These are phyloP conservation scores for Protophormia terraenovae DNA, from an alignment of 2,888 invertebrate genomes.

Conservation along the genomic window DNA sequence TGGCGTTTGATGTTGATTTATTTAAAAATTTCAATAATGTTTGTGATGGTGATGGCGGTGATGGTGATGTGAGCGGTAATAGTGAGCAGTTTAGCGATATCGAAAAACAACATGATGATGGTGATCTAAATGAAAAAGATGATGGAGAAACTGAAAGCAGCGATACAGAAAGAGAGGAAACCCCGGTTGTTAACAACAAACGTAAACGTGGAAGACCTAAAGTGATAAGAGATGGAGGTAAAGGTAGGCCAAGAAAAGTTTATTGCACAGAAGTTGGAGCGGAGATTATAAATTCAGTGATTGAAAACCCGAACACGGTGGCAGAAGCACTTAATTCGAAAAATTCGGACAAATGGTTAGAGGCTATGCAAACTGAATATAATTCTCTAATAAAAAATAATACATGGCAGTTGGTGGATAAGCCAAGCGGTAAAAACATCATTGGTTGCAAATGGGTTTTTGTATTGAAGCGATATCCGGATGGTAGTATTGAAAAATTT, in stretches of 20 bases:
- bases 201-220: slow-evolving; percentile 16
- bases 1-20: neutral
- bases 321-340: slow-evolving; percentile 45
- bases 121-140: slow-evolving; percentile 56
- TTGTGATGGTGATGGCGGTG: neutral
- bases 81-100: no score
- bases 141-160: slow-evolving; percentile 37
- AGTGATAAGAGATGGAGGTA: neutral
- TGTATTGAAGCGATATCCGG: slow-evolving; percentile 44
- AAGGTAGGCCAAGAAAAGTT: slow-evolving; percentile 46
- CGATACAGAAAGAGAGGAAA: neutral
- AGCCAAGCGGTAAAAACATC: slow-evolving; percentile 43
- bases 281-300: slow-evolving; percentile 32
- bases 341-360: slow-evolving; percentile 27
- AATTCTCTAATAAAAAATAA: neutral
- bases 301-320: slow-evolving; percentile 44
- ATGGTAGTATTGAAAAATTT: slow-evolving; percentile 48
- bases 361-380: slow-evolving; percentile 31
- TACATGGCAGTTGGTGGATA: slow-evolving; percentile 45
- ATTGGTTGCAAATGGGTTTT: slow-evolving; percentile 64
- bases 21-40: neutral
- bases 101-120: no score
- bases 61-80: no score
- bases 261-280: slow-evolving; percentile 35
- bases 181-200: neutral